These are phyloP conservation scores for Diarsia rubi DNA, from an alignment of 2,888 invertebrate species.

Conservation along the genomic window DNA sequence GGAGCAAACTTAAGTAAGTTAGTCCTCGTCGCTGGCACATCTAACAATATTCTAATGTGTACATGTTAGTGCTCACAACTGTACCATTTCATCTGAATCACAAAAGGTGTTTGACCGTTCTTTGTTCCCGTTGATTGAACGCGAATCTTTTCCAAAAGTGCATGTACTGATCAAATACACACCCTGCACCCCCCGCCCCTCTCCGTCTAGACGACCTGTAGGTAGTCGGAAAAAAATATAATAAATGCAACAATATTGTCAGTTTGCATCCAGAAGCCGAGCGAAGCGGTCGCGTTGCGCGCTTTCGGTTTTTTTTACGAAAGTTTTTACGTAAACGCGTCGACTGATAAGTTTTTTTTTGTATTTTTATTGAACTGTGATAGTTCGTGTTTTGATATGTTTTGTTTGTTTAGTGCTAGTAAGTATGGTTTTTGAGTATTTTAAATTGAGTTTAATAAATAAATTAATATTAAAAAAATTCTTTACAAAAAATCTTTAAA, in stretches of 20 bases:
- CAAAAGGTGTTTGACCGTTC: slow-evolving; percentile 54
- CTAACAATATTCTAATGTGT: too few relatives aligned
- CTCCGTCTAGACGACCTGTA: slow-evolving; percentile 66
- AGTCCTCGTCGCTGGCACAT: too few relatives aligned
- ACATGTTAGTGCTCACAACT: background rate
- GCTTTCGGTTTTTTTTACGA: slow-evolving; percentile 36
- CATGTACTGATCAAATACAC: slow-evolving; percentile 55
- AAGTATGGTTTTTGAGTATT: slow-evolving; percentile 68
- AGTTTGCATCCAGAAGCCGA: slow-evolving; percentile 42
- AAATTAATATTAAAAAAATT: background rate
- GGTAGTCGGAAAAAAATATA: slow-evolving; percentile 32
- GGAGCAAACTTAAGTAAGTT: too few relatives aligned
- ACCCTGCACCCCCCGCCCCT: slow-evolving; percentile 16
- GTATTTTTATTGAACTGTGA: slow-evolving; percentile 66
- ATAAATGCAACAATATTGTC: slow-evolving; percentile 43
- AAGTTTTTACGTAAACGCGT: slow-evolving; percentile 51
- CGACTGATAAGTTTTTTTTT: slow-evolving; percentile 57
- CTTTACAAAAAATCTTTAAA: too few relatives aligned
- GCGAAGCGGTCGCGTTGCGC: slow-evolving; percentile 35
- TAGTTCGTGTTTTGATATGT: slow-evolving; percentile 69
- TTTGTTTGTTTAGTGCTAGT: slow-evolving; percentile 80
- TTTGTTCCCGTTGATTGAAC: slow-evolving; percentile 41
- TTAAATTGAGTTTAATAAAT: background rate
- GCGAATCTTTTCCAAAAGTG: slow-evolving; percentile 57
- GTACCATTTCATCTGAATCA: slow-evolving; percentile 19